These are phyloP conservation scores for Rhamphomyia laevipes DNA, from an alignment of 2,888 invertebrate species.

Conservation along the genomic window DNA sequence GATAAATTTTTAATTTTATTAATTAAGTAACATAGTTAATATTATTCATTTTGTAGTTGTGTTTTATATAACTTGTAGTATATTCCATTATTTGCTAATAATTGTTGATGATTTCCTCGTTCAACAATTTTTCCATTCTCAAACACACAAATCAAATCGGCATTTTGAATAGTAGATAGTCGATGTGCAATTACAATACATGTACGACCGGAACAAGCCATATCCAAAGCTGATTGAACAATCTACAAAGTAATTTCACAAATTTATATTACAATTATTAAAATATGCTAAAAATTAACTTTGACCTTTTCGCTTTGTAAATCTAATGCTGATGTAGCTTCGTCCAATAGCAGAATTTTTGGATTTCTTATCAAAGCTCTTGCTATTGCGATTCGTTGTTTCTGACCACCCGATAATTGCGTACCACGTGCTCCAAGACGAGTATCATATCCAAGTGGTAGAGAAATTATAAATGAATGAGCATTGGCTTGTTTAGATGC, in stretches of 20 bases:
- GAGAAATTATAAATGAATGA: constrained; percentile 65
- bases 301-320: constrained; percentile 60
- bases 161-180: constrained; percentile 68
- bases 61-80: constrained; percentile 54
- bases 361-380: constrained; percentile 62
- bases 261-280: not conserved
- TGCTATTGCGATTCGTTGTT: constrained; percentile 73
- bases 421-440: constrained; percentile 62
- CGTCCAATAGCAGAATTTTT: constrained; percentile 54
- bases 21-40: too few relatives aligned
- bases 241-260: constrained; percentile 28
- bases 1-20: too few relatives aligned
- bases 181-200: constrained; percentile 81
- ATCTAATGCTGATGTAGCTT: constrained; percentile 68
- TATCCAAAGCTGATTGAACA: constrained; percentile 75
- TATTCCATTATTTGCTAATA: constrained; percentile 51
- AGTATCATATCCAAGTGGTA: constrained; percentile 67
- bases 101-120: constrained; percentile 59
- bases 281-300: not conserved
- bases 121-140: constrained; percentile 64
- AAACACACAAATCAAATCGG: constrained; percentile 74
- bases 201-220: constrained; percentile 67
- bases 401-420: constrained; percentile 72
- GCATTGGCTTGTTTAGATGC: constrained; percentile 77
- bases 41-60: constrained; percentile 34